Conservation (phyloP, 1,140 invertebrate species). For the Prorops nasuta region DNA sequence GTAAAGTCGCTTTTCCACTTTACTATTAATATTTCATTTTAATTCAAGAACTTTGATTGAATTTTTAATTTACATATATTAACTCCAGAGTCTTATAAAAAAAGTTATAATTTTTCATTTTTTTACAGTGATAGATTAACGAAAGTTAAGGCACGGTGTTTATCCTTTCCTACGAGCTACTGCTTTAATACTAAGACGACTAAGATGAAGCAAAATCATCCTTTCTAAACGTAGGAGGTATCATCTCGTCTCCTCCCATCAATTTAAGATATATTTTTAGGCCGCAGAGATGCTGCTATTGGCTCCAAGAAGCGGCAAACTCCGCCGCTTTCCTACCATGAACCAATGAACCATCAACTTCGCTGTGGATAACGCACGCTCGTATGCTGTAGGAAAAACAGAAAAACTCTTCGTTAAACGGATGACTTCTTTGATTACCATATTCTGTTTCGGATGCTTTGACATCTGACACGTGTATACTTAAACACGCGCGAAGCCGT, state of each 20-base stretch:
- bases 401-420: slow-evolving; percentile 16
- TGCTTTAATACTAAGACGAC: not conserved
- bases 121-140: not conserved
- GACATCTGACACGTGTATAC: not conserved
- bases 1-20: too few species aligned
- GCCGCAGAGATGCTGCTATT: slow-evolving; percentile 21
- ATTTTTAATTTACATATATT: not conserved
- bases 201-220: too few species aligned
- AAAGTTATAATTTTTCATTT: not conserved
- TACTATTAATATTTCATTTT: too few species aligned
- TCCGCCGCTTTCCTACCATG: slow-evolving; percentile 27
- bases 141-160: not conserved
- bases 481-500: too few species aligned
- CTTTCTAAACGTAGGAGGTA: slow-evolving; percentile 25
- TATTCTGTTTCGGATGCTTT: not conserved
- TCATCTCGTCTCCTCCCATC: slow-evolving; percentile 35
- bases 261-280: slow-evolving; percentile 43
- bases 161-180: not conserved
- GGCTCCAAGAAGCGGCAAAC: slow-evolving; percentile 27
- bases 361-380: slow-evolving; percentile 11
- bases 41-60: not conserved
- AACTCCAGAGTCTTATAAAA: not conserved
- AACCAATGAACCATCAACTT: slow-evolving; percentile 28
- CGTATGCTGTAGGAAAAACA: slow-evolving; percentile 18
- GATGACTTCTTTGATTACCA: slow-evolving; percentile 18